phyloP scores from a whole-genome alignment of 2,113 vertebrate species.

The Apeltes quadracus region DNA sequence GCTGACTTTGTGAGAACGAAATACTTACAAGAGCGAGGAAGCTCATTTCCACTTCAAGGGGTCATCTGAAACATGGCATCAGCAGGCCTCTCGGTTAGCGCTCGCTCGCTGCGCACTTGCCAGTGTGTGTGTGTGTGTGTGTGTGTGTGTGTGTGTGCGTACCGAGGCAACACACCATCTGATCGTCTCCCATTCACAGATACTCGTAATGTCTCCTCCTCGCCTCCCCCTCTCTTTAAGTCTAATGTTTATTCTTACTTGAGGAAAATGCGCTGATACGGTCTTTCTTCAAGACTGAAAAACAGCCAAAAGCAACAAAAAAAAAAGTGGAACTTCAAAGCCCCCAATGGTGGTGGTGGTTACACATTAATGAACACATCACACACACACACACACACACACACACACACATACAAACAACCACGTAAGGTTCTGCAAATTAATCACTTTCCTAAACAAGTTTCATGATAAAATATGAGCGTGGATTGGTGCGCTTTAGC shows the following conservation, averaged over 20 bases:
- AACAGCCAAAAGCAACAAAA: constrained; percentile 70
- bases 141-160: neutral
- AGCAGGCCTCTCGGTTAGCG: constrained; percentile 72
- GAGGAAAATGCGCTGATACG: constrained; percentile 76
- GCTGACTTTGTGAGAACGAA: constrained; percentile 79
- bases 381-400: constrained; percentile 47
- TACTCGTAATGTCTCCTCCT: constrained; percentile 53
- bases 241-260: constrained; percentile 69
- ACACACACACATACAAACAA: constrained; percentile 19
- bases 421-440: constrained; percentile 41
- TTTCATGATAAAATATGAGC: constrained; percentile 43
- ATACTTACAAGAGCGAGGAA: constrained; percentile 70
- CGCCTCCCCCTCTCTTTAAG: constrained; percentile 44
- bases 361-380: constrained; percentile 65
- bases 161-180: constrained; percentile 28
- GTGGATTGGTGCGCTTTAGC: constrained; percentile 44
- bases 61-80: constrained; percentile 79
- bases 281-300: constrained; percentile 65
- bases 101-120: constrained; percentile 6
- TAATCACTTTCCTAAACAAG: constrained; percentile 26
- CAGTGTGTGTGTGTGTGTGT: neutral
- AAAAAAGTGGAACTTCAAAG: constrained; percentile 58
- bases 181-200: constrained; percentile 53
- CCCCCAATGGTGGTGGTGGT: constrained; percentile 42
- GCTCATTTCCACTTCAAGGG: constrained; percentile 83